A percentile compares a stretch with the other conserved stretches of the same genome.
Evolutionary conservation across 2,888 invertebrate genomes (phyloP).

Genomic region (Nephrotoma flavescens): DNA sequence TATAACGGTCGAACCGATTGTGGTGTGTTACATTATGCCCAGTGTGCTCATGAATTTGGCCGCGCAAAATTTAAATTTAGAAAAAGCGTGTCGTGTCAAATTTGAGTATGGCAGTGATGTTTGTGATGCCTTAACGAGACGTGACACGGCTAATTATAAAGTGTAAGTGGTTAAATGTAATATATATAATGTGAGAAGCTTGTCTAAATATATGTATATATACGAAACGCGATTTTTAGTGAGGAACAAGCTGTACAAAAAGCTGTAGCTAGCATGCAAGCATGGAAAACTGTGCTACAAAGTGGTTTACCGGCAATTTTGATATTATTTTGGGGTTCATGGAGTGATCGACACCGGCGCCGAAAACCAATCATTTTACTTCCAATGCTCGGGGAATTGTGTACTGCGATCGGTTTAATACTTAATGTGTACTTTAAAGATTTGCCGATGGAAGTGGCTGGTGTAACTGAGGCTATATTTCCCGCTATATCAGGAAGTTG

Average conservation of each 20-base stretch:
- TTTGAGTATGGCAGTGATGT: constrained; percentile 53
- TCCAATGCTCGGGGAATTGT: constrained; percentile 65
- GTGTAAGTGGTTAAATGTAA: constrained; percentile 16
- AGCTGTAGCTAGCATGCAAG: constrained; percentile 63
- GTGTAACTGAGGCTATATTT: constrained; percentile 65
- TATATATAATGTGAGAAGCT: neutral
- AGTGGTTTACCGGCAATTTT: constrained; percentile 67
- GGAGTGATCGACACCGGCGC: constrained; percentile 44
- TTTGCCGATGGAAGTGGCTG: constrained; percentile 69
- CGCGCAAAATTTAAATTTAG: constrained; percentile 71
- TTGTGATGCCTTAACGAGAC: constrained; percentile 59
- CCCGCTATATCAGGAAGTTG: constrained; percentile 72
- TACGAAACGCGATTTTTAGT: constrained; percentile 19
- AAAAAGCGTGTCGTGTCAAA: constrained; percentile 77
- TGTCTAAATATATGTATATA: constrained; percentile 22
- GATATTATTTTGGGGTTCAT: constrained; percentile 69
- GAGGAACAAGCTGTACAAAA: constrained; percentile 55
- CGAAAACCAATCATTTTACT: constrained; percentile 61
- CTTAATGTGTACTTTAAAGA: constrained; percentile 66
- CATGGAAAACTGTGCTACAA: constrained; percentile 76
- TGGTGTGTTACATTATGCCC: constrained; percentile 47
- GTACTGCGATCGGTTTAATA: constrained; percentile 62
- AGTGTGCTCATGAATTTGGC: constrained; percentile 56
- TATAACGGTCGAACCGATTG: constrained; percentile 49
- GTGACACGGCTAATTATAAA: constrained; percentile 46